Evolutionary conservation across 2,888 invertebrate genomes (phyloP), one percentile per base, ranked within the genome.

Genomic region (Papilio elwesi): DNA sequence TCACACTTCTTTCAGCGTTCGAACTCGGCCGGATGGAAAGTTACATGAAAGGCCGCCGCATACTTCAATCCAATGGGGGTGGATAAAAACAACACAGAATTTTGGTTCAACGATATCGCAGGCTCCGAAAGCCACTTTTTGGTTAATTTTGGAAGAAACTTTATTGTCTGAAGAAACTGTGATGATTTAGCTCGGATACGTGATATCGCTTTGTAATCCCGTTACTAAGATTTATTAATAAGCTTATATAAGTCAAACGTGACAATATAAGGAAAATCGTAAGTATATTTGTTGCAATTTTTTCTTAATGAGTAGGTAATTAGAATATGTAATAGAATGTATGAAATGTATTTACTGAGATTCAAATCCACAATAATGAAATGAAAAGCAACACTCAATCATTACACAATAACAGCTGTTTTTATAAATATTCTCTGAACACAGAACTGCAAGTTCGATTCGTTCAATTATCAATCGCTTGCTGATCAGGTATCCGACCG

Each of bases 1-100:
- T 90, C 85, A 90, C 91, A 88, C 87, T 91, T 91, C 90, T 90
- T 91, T 89, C 89, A 90, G 87, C 86, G 84, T 83, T 82, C 80
- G 82, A 85, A 90, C 85, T 87, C 90, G 91, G 77, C 90, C 87
- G 87, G 84, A 90, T 83, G 91, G 91, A 91, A 91, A 90, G 83
- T 85, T 82, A 91, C 92, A 91, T 93, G 87, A 92, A 92, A 93
- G 92, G 91, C 85, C 74, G 74, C 76, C 76, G 80, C 82, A 82
- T 84, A 88, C 87, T 84, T 84, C 85, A 84, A 85, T 85, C 86
- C 81, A 82, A 26, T 63, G 67, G 63, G 72, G 68, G 68, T 49
- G 55, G 48, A 13, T 62, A 68, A 52, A 63, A 71, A 71, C n/a
- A 52, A 68, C 59, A 47, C 62, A 26, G 67, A 67, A 62, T 63